Base-by-base conservation (phyloP, 1,140 invertebrate genomes). In the Drosophila truncata region DNA sequence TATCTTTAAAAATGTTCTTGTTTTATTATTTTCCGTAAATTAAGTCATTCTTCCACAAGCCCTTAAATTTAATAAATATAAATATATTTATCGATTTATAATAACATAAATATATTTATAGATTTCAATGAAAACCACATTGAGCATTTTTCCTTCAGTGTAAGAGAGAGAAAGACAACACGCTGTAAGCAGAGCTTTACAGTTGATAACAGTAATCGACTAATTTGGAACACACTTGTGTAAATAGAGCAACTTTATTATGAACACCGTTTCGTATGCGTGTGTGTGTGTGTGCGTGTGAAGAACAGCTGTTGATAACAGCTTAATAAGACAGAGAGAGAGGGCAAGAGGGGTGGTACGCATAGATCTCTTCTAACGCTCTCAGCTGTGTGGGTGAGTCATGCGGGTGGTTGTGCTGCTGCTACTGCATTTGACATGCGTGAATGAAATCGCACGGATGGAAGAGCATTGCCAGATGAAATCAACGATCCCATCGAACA, bases 151-250 rank as follows among this genome's bases (percentile, higher is more conserved):
- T 29, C 42, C 10, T 8, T 10, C 29, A 54, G 69, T 62, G 57
- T 31, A 47, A 8, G 11, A 52, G 37, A 52, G 35, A 7, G 29
- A 57, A 54, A 70, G 46, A 70, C 33, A 52, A 31, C 55, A 39
- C n/a, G 29, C 33, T 25, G 52, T n/a, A 55, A 47, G 41, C 27
- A 57, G 37, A 64, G 49, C 31, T 75, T 75, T 49, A 57, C 49
- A 47, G 47, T 75, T 77, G 62, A 77, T 77, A 76, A 77, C 72
- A 66, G 41, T 35, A 58, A 20, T 74, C n/a, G 31, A 37, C 47
- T 47, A 74, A 76, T 64, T 57, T 76, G 50, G 72, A 74, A 60
- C 72, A 74, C 60, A 74, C 13, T 64, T 74, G 67, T 46, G 65
- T 59, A 72, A 72, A 72, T 72, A 59, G 35, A 71, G 52, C 50